phyloP scores from a whole-genome alignment of 2,888 invertebrate genomes.

The Himalopsyche kuldschensis region DNA sequence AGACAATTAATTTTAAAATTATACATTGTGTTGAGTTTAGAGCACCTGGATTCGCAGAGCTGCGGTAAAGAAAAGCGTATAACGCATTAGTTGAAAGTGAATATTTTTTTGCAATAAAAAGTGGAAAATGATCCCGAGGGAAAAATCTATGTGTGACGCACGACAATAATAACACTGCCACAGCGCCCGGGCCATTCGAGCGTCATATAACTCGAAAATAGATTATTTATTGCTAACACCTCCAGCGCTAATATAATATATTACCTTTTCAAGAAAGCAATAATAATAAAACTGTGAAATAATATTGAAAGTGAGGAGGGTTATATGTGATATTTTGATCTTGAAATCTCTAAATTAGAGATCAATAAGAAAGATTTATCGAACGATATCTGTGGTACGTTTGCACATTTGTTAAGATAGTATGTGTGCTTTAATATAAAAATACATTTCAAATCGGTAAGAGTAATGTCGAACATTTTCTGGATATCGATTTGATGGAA shows the following conservation, averaged over 20 bases:
- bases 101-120: background rate
- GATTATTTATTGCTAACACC: background rate
- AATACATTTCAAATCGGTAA: no score
- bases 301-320: no score
- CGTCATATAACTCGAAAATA: background rate
- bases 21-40: background rate
- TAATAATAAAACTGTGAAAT: background rate
- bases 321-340: no score
- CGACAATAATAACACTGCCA: background rate
- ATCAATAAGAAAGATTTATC: no score
- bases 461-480: no score
- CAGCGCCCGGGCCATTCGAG: background rate
- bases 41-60: background rate
- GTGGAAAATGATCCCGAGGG: background rate
- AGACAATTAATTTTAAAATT: no score
- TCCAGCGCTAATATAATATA: background rate
- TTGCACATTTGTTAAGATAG: no score
- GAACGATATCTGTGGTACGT: no score
- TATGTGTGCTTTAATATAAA: no score
- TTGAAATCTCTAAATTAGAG: no score
- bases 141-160: background rate
- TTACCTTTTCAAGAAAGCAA: background rate
- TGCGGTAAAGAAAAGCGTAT: background rate
- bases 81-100: background rate
- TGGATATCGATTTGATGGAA: no score